Conservation (phyloP, 2,888 invertebrate species). For the Apantesis nais region DNA sequence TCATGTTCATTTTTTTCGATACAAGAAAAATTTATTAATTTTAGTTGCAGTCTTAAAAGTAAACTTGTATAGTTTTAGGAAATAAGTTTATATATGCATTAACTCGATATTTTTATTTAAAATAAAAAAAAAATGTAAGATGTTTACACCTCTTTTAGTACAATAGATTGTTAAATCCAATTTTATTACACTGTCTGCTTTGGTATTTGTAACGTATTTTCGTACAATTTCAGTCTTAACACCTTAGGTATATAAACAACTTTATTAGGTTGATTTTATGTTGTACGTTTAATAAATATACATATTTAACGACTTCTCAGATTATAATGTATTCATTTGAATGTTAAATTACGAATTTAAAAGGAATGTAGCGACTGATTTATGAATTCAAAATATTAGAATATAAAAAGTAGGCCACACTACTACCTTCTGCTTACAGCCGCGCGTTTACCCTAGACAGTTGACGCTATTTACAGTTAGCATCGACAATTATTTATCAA, state of each 20-base stretch:
- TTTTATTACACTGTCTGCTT: not conserved
- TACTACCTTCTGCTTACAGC: constrained; percentile 7
- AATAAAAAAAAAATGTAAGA: no score
- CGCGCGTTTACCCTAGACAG: constrained; percentile 31
- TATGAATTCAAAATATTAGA: constrained; percentile 44
- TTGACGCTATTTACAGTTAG: constrained; percentile 65
- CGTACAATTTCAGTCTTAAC: not conserved
- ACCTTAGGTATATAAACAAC: not conserved
- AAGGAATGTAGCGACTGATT: constrained; percentile 33
- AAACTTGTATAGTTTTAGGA: not conserved
- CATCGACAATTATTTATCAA: constrained; percentile 61
- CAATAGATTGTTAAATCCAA: not conserved
- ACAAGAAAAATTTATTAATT: not conserved
- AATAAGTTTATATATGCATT: not conserved
- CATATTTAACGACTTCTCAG: not conserved
- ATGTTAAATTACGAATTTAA: constrained; percentile 14
- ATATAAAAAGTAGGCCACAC: constrained; percentile 54
- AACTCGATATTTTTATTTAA: not conserved
- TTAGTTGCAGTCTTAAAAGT: not conserved
- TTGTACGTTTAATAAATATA: not conserved
- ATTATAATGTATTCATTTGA: constrained; percentile 7
- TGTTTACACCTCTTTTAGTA: not conserved
- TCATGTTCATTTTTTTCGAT: not conserved
- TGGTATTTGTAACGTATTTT: not conserved
- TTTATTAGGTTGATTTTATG: not conserved